Evolutionary conservation across 1,140 invertebrate species (phyloP).

Genomic region (Papilio helenus): DNA sequence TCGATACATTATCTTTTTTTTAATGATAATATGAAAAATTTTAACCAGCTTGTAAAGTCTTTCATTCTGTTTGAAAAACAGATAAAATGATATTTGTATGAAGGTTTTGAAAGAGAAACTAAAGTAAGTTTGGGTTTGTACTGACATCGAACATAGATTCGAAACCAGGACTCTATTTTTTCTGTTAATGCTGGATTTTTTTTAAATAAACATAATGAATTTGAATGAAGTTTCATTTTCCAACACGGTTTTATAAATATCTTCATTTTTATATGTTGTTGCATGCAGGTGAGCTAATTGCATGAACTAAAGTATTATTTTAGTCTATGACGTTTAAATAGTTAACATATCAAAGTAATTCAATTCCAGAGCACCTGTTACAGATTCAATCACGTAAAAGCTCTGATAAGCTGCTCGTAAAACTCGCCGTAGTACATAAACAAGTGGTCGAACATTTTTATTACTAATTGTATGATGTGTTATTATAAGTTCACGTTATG

Average conservation of each 20-base stretch:
- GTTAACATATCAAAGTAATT: background rate
- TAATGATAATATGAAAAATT: too few species aligned
- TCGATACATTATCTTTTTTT: background rate
- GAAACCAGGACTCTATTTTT: too few species aligned
- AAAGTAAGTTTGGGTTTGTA: background rate
- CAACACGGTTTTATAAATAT: too few species aligned
- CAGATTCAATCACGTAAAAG: constrained; percentile 10
- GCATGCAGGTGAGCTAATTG: too few species aligned
- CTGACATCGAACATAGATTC: too few species aligned
- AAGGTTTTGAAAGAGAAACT: background rate
- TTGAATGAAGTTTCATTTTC: background rate
- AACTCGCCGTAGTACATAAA: constrained; percentile 11
- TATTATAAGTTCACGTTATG: constrained; percentile 49
- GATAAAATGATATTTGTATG: background rate
- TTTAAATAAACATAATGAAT: background rate
- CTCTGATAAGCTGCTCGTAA: constrained; percentile 19
- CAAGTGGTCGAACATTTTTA: constrained; percentile 10
- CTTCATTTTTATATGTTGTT: too few species aligned
- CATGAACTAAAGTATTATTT: too few species aligned
- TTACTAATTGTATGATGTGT: background rate
- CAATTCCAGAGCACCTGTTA: background rate
- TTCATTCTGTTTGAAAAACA: too few species aligned
- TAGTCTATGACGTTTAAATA: background rate
- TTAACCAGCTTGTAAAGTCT: too few species aligned
- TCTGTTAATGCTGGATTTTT: background rate